phyloP scores from a whole-genome alignment of 2,888 invertebrate genomes.

The Lithophane ornitopus region DNA sequence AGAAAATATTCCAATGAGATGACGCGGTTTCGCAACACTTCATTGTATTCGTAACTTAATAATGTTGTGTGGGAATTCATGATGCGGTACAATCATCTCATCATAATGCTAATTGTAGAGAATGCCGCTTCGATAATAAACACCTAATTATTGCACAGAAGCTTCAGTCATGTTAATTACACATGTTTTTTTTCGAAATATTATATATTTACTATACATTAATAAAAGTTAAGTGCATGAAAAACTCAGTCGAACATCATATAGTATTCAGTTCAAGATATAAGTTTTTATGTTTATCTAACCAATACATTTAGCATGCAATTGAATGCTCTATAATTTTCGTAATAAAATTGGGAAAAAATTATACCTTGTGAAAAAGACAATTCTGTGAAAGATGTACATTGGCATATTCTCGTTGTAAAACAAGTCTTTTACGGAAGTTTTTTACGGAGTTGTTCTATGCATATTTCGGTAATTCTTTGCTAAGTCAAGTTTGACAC shows the following conservation, averaged over 20 bases:
- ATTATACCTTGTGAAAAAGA: not conserved
- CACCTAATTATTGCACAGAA: slow-evolving; percentile 54
- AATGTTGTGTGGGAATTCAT: slow-evolving; percentile 54
- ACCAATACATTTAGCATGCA: slow-evolving; percentile 44
- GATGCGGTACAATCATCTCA: slow-evolving; percentile 55
- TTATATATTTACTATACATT: slow-evolving; percentile 27
- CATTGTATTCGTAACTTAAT: slow-evolving; percentile 45
- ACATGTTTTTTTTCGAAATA: slow-evolving; percentile 22
- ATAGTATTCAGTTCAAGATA: slow-evolving; percentile 20
- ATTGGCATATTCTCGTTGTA: not conserved
- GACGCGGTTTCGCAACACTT: slow-evolving; percentile 62
- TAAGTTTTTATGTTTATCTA: slow-evolving; percentile 32
- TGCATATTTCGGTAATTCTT: slow-evolving; percentile 13
- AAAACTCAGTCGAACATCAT: slow-evolving; percentile 11
- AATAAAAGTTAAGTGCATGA: slow-evolving; percentile 39
- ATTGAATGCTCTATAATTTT: slow-evolving; percentile 18
- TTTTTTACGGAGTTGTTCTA: slow-evolving; percentile 12
- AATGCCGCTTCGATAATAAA: slow-evolving; percentile 76
- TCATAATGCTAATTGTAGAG: slow-evolving; percentile 69
- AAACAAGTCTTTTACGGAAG: not conserved
- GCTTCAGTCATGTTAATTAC: slow-evolving; percentile 47
- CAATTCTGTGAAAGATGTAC: not conserved
- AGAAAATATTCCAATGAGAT: slow-evolving; percentile 81
- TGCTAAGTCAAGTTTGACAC: slow-evolving; percentile 7
- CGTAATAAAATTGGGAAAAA: not conserved